A percentile compares a stretch with the other conserved stretches of the same genome.
Conservation (phyloP, 2,113 vertebrate species). For the Myocastor coypus region DNA sequence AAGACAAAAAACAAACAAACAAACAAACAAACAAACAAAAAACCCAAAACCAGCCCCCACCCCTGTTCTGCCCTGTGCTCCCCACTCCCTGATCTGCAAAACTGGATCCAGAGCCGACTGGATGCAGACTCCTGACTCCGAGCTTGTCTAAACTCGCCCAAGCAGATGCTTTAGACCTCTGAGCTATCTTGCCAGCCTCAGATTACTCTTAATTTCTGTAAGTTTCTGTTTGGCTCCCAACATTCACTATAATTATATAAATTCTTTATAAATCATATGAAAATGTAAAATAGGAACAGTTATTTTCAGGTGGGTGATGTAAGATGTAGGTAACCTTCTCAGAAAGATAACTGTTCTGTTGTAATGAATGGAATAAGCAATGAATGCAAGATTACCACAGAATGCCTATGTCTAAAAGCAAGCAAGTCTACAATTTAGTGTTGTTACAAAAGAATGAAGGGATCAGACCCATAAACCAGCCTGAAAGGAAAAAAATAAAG, state of each 20-base stretch:
- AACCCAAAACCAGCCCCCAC: neutral
- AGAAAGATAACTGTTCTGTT: slow-evolving; percentile 30
- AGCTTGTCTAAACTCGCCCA: no score
- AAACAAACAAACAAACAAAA: no score
- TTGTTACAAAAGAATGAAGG: neutral
- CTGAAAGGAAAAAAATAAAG: neutral
- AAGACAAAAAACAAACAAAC: no score
- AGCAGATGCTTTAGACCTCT: no score
- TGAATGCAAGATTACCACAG: neutral
- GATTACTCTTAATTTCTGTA: neutral
- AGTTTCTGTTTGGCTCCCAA: neutral
- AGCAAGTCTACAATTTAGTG: neutral
- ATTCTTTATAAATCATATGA: neutral
- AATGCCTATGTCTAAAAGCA: neutral
- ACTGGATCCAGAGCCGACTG: neutral
- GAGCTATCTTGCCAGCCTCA: no score
- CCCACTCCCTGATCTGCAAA: neutral
- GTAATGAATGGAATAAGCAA: neutral
- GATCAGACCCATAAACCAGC: neutral
- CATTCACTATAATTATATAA: neutral
- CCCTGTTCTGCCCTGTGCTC: neutral
- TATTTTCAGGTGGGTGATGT: neutral
- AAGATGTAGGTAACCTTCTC: neutral
- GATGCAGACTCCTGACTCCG: no score
- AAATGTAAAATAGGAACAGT: neutral